phyloP scores from a whole-genome alignment of 2,797 vertebrate species.

The Aselliscus stoliczkanus region DNA sequence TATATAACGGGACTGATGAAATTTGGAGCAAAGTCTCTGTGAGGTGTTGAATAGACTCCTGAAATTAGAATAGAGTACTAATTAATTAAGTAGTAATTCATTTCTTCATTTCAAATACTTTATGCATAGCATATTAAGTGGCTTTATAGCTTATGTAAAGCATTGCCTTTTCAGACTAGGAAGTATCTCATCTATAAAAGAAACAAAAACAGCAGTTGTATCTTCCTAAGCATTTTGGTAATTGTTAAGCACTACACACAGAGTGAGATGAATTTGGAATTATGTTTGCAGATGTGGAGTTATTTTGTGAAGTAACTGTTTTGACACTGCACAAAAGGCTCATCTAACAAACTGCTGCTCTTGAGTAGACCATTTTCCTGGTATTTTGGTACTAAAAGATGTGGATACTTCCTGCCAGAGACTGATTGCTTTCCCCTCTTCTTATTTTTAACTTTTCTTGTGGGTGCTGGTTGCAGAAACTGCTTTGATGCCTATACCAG shows the following conservation, averaged over 20 bases:
- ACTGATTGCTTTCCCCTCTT: background rate
- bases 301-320: background rate
- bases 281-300: background rate
- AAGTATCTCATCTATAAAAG: background rate
- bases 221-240: background rate
- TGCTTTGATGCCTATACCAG: rapidly evolving
- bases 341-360: background rate
- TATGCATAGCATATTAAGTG: background rate
- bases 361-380: background rate
- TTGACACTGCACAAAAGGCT: background rate
- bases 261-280: background rate
- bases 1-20: too few species aligned
- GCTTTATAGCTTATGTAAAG: background rate
- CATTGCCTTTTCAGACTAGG: background rate
- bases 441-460: background rate
- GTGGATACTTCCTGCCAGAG: background rate
- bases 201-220: background rate
- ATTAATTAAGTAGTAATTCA: background rate
- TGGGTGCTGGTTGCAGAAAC: conserved; percentile 17
- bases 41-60: background rate
- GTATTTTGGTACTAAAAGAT: background rate
- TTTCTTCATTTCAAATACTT: background rate
- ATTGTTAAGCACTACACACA: background rate
- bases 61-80: background rate
- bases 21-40: background rate